Evolutionary conservation across 2,797 vertebrate genomes (phyloP).

Genomic region (Margarornis squamiger): DNA sequence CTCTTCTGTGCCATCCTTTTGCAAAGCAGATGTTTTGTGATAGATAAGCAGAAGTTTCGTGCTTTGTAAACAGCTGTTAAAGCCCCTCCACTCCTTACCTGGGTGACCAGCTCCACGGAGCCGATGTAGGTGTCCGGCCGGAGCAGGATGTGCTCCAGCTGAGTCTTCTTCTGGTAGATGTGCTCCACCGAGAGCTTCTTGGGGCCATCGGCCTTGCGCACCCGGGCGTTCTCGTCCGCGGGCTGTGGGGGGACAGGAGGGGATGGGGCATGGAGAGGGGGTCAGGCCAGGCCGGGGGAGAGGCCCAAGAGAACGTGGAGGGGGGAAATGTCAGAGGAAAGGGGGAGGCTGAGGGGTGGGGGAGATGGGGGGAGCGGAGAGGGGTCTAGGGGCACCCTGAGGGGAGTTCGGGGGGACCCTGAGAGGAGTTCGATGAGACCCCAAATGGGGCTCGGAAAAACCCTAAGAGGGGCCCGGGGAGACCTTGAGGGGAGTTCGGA

Average conservation of each 20-base stretch:
- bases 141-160: slow-evolving; percentile 98
- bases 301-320: neutral
- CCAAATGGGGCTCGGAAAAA: neutral
- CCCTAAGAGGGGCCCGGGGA: neutral
- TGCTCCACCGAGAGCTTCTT: slow-evolving; percentile 89
- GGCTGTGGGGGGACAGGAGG: slow-evolving; percentile 57
- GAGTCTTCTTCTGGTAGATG: slow-evolving; percentile 98
- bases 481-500: neutral
- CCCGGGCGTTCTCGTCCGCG: slow-evolving; percentile 80
- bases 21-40: neutral
- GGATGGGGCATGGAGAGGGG: neutral
- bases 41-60: neutral
- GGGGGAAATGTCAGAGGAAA: neutral
- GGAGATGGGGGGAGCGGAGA: neutral
- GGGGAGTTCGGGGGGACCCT: neutral
- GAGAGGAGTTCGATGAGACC: neutral
- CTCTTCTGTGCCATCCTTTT: fast-evolving
- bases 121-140: slow-evolving; percentile 97
- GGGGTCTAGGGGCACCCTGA: neutral
- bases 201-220: slow-evolving; percentile 70
- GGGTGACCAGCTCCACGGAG: slow-evolving; percentile 92
- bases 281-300: fast-evolving
- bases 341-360: too few relatives aligned
- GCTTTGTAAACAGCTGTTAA: neutral
- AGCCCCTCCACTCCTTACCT: slow-evolving; percentile 71